Conservation (phyloP, 2,888 invertebrate genomes). For the Eretmocerus hayati region DNA sequence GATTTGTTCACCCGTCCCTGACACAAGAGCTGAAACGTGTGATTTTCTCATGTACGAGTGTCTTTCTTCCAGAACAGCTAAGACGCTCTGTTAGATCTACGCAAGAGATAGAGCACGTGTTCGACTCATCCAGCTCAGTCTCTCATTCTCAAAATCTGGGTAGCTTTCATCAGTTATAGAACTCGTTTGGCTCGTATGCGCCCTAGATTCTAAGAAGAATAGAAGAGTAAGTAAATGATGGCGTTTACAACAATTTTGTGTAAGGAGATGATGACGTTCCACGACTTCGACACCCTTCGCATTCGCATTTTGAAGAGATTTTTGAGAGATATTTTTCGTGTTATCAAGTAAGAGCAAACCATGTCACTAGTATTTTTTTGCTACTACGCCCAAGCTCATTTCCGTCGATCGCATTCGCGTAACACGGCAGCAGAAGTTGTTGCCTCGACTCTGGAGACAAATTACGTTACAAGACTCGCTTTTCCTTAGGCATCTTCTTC, state of each 20-base stretch:
- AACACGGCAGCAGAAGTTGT: not conserved
- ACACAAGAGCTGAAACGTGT: too few relatives aligned
- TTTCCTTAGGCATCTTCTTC: not conserved
- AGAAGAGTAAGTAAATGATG: too few relatives aligned
- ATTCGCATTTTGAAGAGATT: constrained; percentile 14
- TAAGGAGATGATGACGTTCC: not conserved
- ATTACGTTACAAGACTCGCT: not conserved
- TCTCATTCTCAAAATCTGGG: constrained; percentile 10
- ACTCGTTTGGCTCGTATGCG: constrained; percentile 15
- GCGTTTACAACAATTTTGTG: too few relatives aligned
- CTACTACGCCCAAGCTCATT: constrained; percentile 8
- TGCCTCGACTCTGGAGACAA: not conserved
- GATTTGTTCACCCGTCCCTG: too few relatives aligned
- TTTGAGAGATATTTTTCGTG: constrained; percentile 15
- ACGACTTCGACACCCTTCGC: not conserved
- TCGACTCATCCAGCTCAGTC: constrained; percentile 27
- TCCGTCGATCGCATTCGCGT: constrained; percentile 9
- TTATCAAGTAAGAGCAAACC: constrained; percentile 6
- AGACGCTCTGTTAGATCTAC: constrained; percentile 33
- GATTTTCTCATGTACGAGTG: too few relatives aligned
- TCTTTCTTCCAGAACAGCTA: too few relatives aligned
- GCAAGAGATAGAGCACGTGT: constrained; percentile 39
- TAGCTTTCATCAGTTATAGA: constrained; percentile 16
- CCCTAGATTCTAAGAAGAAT: too few relatives aligned
- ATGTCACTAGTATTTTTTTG: constrained; percentile 12